phyloP scores from a whole-genome alignment of 1,140 invertebrate genomes.

The Nautilus pompilius region DNA sequence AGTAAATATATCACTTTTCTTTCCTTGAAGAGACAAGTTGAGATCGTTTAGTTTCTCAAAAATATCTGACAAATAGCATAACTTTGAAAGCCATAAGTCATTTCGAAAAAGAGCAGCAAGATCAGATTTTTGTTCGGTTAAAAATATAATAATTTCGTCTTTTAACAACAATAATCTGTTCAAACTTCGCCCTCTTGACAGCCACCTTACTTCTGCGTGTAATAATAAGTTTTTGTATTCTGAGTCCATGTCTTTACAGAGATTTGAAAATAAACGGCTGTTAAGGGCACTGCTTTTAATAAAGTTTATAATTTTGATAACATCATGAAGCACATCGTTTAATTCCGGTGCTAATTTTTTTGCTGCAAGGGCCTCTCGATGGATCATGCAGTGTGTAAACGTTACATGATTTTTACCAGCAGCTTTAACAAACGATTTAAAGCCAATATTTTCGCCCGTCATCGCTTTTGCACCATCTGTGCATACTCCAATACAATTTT shows the following conservation, averaged over 20 bases:
- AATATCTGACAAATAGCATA: conserved; percentile 2
- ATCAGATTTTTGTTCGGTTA: background rate
- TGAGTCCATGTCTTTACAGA: background rate
- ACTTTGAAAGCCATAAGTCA: background rate
- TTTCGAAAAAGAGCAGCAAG: background rate
- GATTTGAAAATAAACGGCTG: background rate
- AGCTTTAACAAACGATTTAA: background rate
- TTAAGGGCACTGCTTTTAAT: background rate
- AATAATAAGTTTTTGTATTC: background rate
- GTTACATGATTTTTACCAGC: background rate
- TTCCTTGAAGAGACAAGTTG: conserved; percentile 2
- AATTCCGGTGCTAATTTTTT: background rate
- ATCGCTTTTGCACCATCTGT: conserved; percentile 2
- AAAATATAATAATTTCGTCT: background rate
- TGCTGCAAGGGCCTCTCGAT: background rate
- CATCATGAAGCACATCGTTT: background rate
- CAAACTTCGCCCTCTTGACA: background rate
- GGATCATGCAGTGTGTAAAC: background rate
- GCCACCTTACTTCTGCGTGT: background rate
- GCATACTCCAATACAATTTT: conserved; percentile 2
- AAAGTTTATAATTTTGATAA: background rate
- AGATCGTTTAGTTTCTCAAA: background rate
- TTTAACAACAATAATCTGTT: background rate
- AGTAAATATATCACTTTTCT: background rate
- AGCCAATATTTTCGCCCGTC: background rate